Base-by-base conservation (phyloP, 2,888 invertebrate genomes). In the Dimorphilus gyrociliatus region DNA sequence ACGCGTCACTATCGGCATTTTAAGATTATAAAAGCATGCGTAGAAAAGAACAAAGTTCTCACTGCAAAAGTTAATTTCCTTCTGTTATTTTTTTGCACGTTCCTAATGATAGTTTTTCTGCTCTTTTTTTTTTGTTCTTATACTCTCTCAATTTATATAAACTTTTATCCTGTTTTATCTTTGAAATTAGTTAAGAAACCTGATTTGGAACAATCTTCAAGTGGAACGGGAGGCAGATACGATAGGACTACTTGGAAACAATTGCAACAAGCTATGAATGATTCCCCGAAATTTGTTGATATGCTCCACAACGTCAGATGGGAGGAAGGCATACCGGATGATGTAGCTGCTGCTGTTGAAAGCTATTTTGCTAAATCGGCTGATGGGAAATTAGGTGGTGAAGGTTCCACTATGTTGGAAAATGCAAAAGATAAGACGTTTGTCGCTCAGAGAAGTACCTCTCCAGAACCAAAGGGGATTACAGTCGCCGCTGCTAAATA, bases 231-330 rank as follows among this genome's bases (percentile, higher is more conserved):
- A 16, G 51, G 50, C 23, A 40, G 48, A 18, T 49, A 58, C 35
- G 57, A 58, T 38, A 38, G 53, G 15, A 32, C 44, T 6, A 48
- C 47, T 25, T 62, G 62, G 62, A 61, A 61, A 40, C 44, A 46
- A 25, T 59, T 59, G 51, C 50, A 50, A 36, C 44, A 42, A 30
- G 49, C 55, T 4, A 56, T 62, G 58, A 46, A 38, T 19, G 60
- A 62, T 37, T 45, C 53, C 1, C 41, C 45, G 26, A 59, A 58
- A 46, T 62, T 60, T 50, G 57, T 60, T 4, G 60, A 61, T 41
- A 56, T 60, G 52, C 35, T 62, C 29, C 59, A 59, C 40, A 60
- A 60, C 38, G 52, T 62, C 2, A 48, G 58, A 5, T 59, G 60
- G 60, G 58, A 58, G 33, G 60, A 61, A 38, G 60, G 62, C 4